Evolutionary conservation across 2,888 invertebrate genomes (phyloP).

Genomic region (Biston betularia): DNA sequence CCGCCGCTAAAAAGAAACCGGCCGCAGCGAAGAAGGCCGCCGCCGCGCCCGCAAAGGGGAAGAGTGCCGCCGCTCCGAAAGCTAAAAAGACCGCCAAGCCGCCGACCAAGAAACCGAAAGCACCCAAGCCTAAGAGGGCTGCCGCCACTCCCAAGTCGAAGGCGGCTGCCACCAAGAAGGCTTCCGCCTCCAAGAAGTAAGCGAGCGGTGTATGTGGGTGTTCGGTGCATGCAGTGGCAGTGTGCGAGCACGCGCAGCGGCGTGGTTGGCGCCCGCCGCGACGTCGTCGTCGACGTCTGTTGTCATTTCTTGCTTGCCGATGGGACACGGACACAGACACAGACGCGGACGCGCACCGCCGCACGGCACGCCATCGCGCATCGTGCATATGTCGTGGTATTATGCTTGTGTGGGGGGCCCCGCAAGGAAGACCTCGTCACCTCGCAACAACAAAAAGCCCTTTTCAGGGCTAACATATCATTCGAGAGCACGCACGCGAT

Average conservation of each 20-base stretch:
- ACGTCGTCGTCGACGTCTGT: no score
- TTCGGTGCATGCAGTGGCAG: not conserved
- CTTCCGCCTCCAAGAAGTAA: constrained; percentile 50
- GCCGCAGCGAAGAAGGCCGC: constrained; percentile 19
- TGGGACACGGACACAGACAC: no score
- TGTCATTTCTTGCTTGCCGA: no score
- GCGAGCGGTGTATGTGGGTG: constrained; percentile 14
- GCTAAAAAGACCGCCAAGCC: constrained; percentile 57
- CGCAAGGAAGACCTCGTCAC: no score
- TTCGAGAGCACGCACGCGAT: no score
- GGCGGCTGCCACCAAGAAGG: constrained; percentile 54
- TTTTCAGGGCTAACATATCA: no score
- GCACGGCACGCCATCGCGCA: no score
- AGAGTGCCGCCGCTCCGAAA: constrained; percentile 53
- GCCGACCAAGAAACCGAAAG: constrained; percentile 65
- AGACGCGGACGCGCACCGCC: no score
- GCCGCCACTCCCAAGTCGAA: constrained; percentile 27
- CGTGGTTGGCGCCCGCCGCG: not conserved
- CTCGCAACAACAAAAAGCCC: no score
- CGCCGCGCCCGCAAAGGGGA: constrained; percentile 30
- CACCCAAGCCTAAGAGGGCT: constrained; percentile 57
- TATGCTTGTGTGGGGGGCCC: no score
- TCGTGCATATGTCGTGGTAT: no score
- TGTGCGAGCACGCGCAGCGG: not conserved
- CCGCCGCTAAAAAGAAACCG: constrained; percentile 44